Evolutionary conservation across 2,888 invertebrate genomes (phyloP), one percentile per base, ranked within the genome.

Genomic region (Neria commutata): DNA sequence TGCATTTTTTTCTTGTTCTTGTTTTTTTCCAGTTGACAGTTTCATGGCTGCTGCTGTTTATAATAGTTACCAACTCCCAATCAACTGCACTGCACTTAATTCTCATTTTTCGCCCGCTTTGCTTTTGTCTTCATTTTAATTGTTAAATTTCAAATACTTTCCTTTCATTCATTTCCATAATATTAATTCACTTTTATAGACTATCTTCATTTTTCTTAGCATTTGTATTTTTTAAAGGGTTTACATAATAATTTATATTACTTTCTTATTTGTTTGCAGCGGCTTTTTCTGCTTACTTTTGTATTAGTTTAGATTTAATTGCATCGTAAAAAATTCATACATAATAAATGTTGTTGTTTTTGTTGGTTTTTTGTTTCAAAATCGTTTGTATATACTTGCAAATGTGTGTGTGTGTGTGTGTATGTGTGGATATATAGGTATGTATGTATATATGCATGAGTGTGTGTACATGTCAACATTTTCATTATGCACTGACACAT

Each of bases 291-390:
- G 46, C 23, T 34, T 50, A 21, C 50, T 60, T 23, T 62, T 61
- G 25, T 49, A 51, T 50, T 64, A 62, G 23, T 60, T 67, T 60
- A 56, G 56, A 60, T 59, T 46, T 63, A 29, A 60, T 68, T 69
- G 66, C 69, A 58, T 58, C 53, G 58, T 61, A 61, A 73, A 74
- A 73, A 65, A 74, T 68, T 68, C 75, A 71, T 73, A 74, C 71
- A 73, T 71, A 72, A 73, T 74, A 73, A 73, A 73, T 73, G 71
- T 69, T 74, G 69, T 73, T 70, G 70, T 70, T 62, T 67, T 63
- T 53, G 17, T 25, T 21, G 23, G 37, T 49, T 8, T 19, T 21
- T 1, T 50, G 50, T 50, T 19, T 34, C 11, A 61, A 56, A 52
- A 19, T 49, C 58, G 58, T 59, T 58, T 55, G 55, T 49, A 24